These are phyloP conservation scores for Iguana delicatissima DNA, from an alignment of 2,797 vertebrate genomes.

Conservation along the genomic window DNA sequence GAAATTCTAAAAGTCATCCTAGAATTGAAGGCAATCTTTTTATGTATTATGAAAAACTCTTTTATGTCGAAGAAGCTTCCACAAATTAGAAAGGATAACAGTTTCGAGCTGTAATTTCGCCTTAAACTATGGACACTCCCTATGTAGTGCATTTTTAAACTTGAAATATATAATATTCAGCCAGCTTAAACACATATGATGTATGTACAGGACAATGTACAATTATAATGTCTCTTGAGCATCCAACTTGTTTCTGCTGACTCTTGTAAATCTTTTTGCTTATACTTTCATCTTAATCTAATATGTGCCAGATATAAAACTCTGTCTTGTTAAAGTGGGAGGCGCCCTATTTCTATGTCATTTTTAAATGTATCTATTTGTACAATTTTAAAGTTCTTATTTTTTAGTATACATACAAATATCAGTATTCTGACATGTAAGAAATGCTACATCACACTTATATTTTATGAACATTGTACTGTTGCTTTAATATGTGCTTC, in stretches of 20 bases:
- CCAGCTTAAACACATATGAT: constrained; percentile 93
- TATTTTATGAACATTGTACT: constrained; percentile 99
- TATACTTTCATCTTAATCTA: constrained; percentile 93
- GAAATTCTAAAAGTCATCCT: constrained; percentile 72
- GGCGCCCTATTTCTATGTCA: constrained; percentile 98
- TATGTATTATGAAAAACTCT: constrained; percentile 79
- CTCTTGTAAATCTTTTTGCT: constrained; percentile 92
- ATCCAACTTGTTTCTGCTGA: constrained; percentile 90
- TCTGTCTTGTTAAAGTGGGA: constrained; percentile 93
- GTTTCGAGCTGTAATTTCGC: constrained; percentile 99
- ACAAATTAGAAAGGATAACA: constrained; percentile 86
- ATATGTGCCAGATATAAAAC: constrained; percentile 87
- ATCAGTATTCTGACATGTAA: constrained; percentile 99
- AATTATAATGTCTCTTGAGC: constrained; percentile 91
- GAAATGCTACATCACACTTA: constrained; percentile 99
- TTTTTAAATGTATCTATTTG: constrained; percentile 99
- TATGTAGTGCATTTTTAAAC: constrained; percentile 97
- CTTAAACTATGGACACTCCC: constrained; percentile 98
- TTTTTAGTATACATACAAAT: constrained; percentile 99
- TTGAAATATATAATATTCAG: constrained; percentile 95
- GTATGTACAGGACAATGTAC: constrained; percentile 96
- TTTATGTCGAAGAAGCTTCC: constrained; percentile 86
- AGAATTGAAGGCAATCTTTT: constrained; percentile 75
- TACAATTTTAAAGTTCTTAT: constrained; percentile 99
- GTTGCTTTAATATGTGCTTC: constrained; percentile 99